A percentile compares a stretch with the other conserved stretches of the same genome.
Conservation (phyloP, 1,140 invertebrate species). For the Zaprionus capensis region DNA sequence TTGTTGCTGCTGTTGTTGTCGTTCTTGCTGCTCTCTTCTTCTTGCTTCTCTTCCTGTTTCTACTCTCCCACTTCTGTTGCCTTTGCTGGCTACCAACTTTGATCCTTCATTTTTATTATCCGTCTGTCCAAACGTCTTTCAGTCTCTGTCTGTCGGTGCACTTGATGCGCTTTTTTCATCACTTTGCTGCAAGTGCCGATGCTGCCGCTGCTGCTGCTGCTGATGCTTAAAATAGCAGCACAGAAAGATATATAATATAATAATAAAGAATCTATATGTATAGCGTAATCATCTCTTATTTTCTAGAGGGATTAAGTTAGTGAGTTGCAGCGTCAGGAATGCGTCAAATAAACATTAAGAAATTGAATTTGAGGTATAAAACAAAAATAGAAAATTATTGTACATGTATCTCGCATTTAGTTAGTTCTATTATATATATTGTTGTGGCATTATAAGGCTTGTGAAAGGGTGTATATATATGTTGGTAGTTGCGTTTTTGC, state of each 20-base stretch:
- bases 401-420: too few species aligned
- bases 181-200: background rate
- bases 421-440: too few species aligned
- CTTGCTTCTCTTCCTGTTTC: background rate
- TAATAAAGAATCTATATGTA: background rate
- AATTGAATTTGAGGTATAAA: too few species aligned
- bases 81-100: slow-evolving; percentile 32
- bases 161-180: slow-evolving; percentile 15
- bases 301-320: background rate
- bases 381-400: too few species aligned
- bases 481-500: too few species aligned
- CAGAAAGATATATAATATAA: background rate
- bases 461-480: too few species aligned
- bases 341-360: background rate
- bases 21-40: slow-evolving; percentile 15
- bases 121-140: background rate
- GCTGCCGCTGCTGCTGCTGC: background rate
- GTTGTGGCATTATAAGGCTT: too few species aligned
- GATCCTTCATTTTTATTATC: slow-evolving; percentile 63
- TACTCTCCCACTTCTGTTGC: background rate
- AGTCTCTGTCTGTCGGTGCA: slow-evolving; percentile 12
- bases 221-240: background rate
- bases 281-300: background rate
- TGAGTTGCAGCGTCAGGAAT: background rate
- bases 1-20: slow-evolving; percentile 26